These are phyloP conservation scores for Orthonyx spaldingii DNA, from an alignment of 2,113 vertebrate species.

Conservation along the genomic window DNA sequence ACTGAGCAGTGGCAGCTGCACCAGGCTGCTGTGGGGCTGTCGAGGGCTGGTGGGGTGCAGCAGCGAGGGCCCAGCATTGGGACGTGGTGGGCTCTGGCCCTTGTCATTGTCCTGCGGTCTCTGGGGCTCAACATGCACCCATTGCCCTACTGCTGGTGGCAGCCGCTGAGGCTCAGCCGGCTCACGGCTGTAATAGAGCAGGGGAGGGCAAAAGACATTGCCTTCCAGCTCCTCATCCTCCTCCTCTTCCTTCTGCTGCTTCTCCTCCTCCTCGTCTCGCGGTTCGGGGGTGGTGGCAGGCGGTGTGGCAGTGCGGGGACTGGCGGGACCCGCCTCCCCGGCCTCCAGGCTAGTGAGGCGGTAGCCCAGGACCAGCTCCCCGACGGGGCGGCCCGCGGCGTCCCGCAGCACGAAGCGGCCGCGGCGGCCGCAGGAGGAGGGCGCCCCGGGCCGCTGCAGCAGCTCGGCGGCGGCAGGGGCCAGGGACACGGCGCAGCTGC, in stretches of 20 bases:
- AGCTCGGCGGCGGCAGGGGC: constrained; percentile 58
- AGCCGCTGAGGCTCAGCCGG: background rate
- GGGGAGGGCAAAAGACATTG: constrained; percentile 79
- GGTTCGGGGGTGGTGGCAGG: background rate
- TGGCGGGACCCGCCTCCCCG: accelerated
- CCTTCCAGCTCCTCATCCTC: constrained; percentile 50
- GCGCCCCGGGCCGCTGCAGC: background rate
- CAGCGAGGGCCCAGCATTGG: background rate
- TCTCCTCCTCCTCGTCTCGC: background rate
- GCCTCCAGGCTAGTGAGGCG: constrained; percentile 73
- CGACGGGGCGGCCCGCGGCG: constrained; percentile 67
- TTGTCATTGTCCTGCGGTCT: background rate
- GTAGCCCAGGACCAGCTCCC: constrained; percentile 75
- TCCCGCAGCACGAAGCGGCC: constrained; percentile 64
- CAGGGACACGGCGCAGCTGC: constrained; percentile 75
- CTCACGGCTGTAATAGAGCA: constrained; percentile 77
- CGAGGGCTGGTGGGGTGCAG: background rate
- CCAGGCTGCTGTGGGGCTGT: constrained; percentile 25
- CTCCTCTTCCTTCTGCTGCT: background rate
- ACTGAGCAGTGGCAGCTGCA: constrained; percentile 83
- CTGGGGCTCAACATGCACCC: background rate
- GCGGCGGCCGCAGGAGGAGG: constrained; percentile 61
- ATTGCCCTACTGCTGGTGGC: accelerated
- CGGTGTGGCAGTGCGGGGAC: background rate
- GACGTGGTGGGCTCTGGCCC: background rate